Conservation (phyloP, 2,888 invertebrate genomes). For the Bugulina stolonifera region DNA sequence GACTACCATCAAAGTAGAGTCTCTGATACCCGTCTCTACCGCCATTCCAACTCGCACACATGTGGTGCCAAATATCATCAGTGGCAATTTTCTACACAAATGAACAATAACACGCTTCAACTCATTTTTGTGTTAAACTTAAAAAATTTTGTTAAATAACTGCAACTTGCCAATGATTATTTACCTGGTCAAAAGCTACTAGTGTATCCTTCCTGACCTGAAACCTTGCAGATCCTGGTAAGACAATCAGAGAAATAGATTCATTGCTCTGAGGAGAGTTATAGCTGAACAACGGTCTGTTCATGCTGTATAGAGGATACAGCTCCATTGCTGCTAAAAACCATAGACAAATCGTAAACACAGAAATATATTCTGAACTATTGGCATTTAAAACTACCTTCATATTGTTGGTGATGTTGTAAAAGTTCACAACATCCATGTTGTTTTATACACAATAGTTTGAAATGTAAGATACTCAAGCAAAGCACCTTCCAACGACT, state of each 20-base stretch:
- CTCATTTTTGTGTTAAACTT: background rate
- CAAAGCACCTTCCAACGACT: too few relatives aligned
- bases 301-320: background rate
- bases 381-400: background rate
- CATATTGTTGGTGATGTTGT: background rate
- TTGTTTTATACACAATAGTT: background rate
- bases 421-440: background rate
- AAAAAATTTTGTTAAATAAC: background rate
- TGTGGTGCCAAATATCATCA: background rate
- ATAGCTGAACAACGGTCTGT: background rate
- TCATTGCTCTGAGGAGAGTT: background rate
- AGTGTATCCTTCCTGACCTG: background rate
- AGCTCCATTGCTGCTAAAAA: background rate
- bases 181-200: background rate
- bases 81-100: background rate
- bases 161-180: too few relatives aligned
- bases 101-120: background rate
- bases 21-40: background rate
- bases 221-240: background rate
- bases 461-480: too few relatives aligned
- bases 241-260: constrained; percentile 5
- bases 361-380: background rate
- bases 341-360: background rate
- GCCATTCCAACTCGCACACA: background rate
- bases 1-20: background rate